A percentile compares a stretch with the other conserved stretches of the same genome.
phyloP scores from a whole-genome alignment of 2,797 vertebrate species.

The Aphelocoma californica region DNA sequence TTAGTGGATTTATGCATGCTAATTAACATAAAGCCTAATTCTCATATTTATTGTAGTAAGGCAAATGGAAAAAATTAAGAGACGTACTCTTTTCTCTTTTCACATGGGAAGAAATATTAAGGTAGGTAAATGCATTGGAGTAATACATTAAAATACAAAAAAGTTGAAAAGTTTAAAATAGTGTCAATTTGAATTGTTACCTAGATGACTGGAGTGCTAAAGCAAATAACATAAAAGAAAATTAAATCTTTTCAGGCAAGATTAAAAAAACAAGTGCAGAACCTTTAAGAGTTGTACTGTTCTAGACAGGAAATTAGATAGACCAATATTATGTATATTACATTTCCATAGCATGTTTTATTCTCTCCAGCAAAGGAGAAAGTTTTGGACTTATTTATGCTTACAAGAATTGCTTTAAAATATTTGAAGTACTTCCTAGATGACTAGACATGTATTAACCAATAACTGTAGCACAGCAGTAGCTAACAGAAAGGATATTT shows the following conservation, averaged over 20 bases:
- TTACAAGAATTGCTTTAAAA: background rate
- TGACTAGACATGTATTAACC: background rate
- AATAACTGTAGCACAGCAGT: background rate
- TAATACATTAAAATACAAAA: background rate
- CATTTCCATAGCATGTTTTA: background rate
- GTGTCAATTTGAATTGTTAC: background rate
- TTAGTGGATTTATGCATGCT: background rate
- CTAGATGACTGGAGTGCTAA: background rate
- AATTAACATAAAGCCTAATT: slow-evolving; percentile 13
- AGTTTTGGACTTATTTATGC: background rate
- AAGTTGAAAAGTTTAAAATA: background rate
- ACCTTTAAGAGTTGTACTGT: background rate
- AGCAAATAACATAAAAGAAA: background rate
- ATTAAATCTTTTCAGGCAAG: background rate
- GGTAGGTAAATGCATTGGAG: background rate
- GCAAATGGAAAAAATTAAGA: background rate
- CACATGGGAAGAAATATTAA: background rate
- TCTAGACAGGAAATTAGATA: background rate
- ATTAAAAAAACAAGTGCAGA: background rate
- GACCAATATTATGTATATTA: accelerated
- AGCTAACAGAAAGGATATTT: background rate
- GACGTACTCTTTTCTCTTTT: background rate
- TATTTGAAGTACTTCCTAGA: background rate
- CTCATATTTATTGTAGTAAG: background rate
- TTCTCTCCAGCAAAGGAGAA: background rate